phyloP scores from a whole-genome alignment of 2,888 invertebrate genomes.

The Plagodis dolabraria region DNA sequence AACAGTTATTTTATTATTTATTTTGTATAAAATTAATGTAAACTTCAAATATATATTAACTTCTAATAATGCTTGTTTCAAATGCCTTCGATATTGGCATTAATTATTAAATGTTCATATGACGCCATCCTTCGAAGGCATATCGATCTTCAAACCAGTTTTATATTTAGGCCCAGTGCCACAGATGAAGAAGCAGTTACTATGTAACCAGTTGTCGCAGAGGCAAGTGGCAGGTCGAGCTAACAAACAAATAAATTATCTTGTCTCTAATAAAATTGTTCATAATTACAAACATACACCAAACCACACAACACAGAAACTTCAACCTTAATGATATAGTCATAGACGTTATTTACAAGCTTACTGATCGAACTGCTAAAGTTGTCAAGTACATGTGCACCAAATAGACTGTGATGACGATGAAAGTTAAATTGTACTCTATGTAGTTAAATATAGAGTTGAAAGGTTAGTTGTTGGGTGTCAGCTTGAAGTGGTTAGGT shows the following conservation, averaged over 20 bases:
- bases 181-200: not conserved
- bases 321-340: constrained; percentile 11
- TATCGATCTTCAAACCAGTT: constrained; percentile 25
- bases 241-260: constrained; percentile 66
- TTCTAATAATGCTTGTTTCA: no score
- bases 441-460: constrained; percentile 4
- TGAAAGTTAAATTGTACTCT: constrained; percentile 22
- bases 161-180: constrained; percentile 34
- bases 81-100: no score
- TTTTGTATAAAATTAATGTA: no score
- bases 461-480: constrained; percentile 4
- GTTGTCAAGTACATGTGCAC: constrained; percentile 28
- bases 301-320: not conserved
- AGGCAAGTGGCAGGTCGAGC: constrained; percentile 44
- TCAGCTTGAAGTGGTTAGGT: constrained; percentile 38
- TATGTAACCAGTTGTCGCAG: constrained; percentile 21
- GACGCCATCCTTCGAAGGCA: constrained; percentile 8
- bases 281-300: constrained; percentile 42
- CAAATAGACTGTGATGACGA: constrained; percentile 8
- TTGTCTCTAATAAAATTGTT: constrained; percentile 55
- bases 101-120: not conserved
- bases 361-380: constrained; percentile 9
- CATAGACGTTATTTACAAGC: constrained; percentile 3
- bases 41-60: no score
- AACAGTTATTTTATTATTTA: no score